Evolutionary conservation across 2,797 vertebrate genomes (phyloP).

Genomic region (Morus bassanus): DNA sequence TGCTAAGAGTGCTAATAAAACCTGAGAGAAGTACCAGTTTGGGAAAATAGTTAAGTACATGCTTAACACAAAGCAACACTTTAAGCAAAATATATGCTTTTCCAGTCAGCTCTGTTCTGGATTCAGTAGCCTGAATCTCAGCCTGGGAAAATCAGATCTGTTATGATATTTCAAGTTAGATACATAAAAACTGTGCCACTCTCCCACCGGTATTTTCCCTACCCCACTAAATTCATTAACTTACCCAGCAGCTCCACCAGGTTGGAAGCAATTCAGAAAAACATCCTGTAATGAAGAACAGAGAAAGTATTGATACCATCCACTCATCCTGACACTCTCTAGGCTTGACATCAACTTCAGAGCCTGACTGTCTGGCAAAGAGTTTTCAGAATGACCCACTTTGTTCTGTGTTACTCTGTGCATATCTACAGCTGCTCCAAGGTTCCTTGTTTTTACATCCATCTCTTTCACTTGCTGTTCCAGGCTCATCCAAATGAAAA

Average conservation of each 20-base stretch:
- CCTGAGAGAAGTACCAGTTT: conserved; percentile 33
- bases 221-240: background rate
- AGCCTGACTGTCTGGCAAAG: background rate
- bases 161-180: background rate
- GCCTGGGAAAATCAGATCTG: background rate
- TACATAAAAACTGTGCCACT: background rate
- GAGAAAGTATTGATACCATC: background rate
- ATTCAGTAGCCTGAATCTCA: background rate
- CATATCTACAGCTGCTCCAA: background rate
- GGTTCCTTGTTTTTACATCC: background rate
- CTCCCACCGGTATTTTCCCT: background rate
- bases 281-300: background rate
- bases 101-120: background rate
- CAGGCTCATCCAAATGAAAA: background rate
- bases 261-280: background rate
- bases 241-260: background rate
- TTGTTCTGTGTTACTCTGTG: background rate
- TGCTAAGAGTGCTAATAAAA: conserved; percentile 58
- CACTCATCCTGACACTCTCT: background rate
- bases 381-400: background rate
- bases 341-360: background rate
- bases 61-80: conserved; percentile 53
- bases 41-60: conserved; percentile 51
- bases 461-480: background rate
- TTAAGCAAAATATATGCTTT: conserved; percentile 44